phyloP scores from a whole-genome alignment of 2,888 invertebrate genomes.

The Plebejus argus region DNA sequence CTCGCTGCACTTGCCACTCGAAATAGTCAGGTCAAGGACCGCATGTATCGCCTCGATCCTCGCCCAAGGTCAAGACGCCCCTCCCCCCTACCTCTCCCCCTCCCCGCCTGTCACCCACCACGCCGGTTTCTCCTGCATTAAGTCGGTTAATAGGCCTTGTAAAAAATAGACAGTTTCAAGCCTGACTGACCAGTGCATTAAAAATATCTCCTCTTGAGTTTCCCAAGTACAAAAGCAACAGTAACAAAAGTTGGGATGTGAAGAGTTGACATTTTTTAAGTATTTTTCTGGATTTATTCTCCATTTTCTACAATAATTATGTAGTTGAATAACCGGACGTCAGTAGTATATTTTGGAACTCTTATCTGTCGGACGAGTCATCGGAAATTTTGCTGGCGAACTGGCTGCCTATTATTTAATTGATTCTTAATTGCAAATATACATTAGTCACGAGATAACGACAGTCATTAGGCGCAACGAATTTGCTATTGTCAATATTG shows the following conservation, averaged over 20 bases:
- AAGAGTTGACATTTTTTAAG: not conserved
- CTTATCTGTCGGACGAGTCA: conserved; percentile 46
- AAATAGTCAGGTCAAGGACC: conserved; percentile 81
- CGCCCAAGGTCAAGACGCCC: conserved; percentile 78
- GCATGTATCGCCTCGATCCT: conserved; percentile 75
- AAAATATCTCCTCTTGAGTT: not conserved
- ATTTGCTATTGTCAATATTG: conserved; percentile 56
- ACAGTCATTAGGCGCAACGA: conserved; percentile 53
- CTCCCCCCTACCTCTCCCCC: conserved; percentile 47
- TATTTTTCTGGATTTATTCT: not conserved
- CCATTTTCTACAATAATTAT: not conserved
- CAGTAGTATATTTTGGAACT: conserved; percentile 21
- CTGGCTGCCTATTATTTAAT: conserved; percentile 69
- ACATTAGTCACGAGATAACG: conserved; percentile 70
- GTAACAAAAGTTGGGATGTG: not conserved
- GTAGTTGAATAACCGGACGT: not conserved
- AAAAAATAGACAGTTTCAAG: conserved; percentile 33
- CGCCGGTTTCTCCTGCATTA: conserved; percentile 48
- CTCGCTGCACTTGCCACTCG: conserved; percentile 77
- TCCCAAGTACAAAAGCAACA: not conserved
- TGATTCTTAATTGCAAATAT: conserved; percentile 77
- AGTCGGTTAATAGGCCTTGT: conserved; percentile 48
- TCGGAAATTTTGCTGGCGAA: conserved; percentile 65
- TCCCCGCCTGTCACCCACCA: conserved; percentile 45
- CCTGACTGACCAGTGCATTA: not conserved